Percentiles rank a stretch among this genome's conserved stretches.
Evolutionary conservation across 2,797 vertebrate species (phyloP).

Genomic region (Microtus californicus): DNA sequence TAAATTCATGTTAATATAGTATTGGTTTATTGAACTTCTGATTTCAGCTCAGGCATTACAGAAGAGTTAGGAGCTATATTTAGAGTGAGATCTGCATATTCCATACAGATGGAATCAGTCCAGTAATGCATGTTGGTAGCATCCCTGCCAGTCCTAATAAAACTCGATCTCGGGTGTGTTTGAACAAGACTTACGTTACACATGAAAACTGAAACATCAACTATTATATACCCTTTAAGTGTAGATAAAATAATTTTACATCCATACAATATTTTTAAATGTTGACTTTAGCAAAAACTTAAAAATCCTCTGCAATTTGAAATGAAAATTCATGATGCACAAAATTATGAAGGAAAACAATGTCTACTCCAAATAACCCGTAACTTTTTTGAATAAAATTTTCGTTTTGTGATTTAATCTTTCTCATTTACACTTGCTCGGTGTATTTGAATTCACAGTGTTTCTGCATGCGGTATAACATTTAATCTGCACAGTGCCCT

Average conservation of each 20-base stretch:
- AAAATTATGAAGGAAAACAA: conserved; percentile 81
- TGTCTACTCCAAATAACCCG: conserved; percentile 75
- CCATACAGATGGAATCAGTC: conserved; percentile 79
- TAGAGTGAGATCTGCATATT: conserved; percentile 81
- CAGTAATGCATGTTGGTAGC: conserved; percentile 76
- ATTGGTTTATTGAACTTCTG: conserved; percentile 77
- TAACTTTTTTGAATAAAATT: conserved; percentile 76
- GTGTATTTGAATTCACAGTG: conserved; percentile 58
- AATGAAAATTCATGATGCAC: conserved; percentile 83
- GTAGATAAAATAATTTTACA: conserved; percentile 81
- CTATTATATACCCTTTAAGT: conserved; percentile 80
- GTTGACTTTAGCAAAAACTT: conserved; percentile 80
- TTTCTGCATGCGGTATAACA: conserved; percentile 47
- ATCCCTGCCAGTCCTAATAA: conserved; percentile 83
- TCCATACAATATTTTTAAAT: conserved; percentile 83
- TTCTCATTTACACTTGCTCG: conserved; percentile 71
- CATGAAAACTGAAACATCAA: conserved; percentile 81
- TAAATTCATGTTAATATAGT: conserved; percentile 72
- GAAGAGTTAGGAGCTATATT: conserved; percentile 76
- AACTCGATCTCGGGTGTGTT: conserved; percentile 77
- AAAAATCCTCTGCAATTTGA: conserved; percentile 79
- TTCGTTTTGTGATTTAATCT: conserved; percentile 73
- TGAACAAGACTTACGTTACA: conserved; percentile 75
- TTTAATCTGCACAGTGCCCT: conserved; percentile 8
- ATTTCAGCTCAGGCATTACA: conserved; percentile 77